These are phyloP conservation scores for Beris chalybata DNA, from an alignment of 2,888 invertebrate species.

Conservation along the genomic window DNA sequence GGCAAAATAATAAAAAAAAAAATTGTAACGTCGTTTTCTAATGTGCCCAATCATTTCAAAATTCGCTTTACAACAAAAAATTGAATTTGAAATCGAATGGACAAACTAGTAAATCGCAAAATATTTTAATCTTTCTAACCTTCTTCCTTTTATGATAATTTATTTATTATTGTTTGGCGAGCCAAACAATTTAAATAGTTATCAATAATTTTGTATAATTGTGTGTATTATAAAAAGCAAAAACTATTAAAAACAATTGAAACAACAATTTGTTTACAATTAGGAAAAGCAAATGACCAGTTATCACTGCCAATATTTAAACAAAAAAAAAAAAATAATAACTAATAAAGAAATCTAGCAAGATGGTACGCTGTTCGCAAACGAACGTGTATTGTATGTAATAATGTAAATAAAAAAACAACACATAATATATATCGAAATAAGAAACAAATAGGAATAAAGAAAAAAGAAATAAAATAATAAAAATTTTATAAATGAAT, in stretches of 20 bases:
- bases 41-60: too few species aligned
- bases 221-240: slow-evolving; percentile 2
- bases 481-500: not conserved
- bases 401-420: slow-evolving; percentile 19
- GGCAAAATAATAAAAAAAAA: too few species aligned
- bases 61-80: too few species aligned
- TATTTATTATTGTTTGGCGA: too few species aligned
- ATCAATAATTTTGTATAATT: not conserved
- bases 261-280: slow-evolving; percentile 34
- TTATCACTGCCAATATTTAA: slow-evolving; percentile 45
- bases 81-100: too few species aligned
- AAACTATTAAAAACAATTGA: slow-evolving; percentile 15
- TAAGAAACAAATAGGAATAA: not conserved
- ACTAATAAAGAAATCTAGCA: slow-evolving; percentile 35
- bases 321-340: slow-evolving; percentile 9
- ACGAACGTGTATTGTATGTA: slow-evolving; percentile 11
- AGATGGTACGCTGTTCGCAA: slow-evolving; percentile 33
- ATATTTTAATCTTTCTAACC: too few species aligned
- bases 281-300: slow-evolving; percentile 43
- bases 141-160: too few species aligned
- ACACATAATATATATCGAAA: not conserved
- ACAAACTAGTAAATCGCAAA: too few species aligned
- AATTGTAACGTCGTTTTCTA: too few species aligned
- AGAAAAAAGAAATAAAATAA: not conserved
- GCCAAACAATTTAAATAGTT: too few species aligned